Conservation (phyloP, 2,113 vertebrate genomes). For the Centropristis striata region DNA sequence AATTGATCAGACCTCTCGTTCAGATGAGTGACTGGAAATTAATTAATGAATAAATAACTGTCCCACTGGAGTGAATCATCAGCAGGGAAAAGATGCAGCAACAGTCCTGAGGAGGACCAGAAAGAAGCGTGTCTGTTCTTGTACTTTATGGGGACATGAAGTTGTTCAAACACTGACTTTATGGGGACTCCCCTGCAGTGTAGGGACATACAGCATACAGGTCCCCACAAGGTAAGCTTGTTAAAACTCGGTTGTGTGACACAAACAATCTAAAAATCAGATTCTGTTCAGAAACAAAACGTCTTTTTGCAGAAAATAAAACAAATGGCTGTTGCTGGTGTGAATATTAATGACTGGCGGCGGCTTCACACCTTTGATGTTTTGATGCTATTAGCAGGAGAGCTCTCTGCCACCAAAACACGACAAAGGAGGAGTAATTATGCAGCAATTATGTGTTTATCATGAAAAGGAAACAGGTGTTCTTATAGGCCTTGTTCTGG, state of each 20-base stretch:
- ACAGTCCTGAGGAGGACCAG: neutral
- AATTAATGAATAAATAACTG: neutral
- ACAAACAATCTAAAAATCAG: neutral
- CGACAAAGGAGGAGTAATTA: slow-evolving; percentile 22
- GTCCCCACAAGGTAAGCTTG: neutral
- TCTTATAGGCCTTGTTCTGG: neutral
- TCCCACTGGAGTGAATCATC: neutral
- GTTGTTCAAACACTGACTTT: neutral
- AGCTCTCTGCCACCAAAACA: slow-evolving; percentile 3
- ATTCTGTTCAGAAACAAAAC: neutral
- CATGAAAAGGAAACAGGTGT: neutral
- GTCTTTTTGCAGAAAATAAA: neutral
- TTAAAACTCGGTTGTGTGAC: neutral
- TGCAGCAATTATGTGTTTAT: slow-evolving; percentile 26
- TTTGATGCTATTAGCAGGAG: slow-evolving; percentile 8
- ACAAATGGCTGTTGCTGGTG: neutral
- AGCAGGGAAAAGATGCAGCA: neutral
- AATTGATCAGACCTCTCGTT: neutral
- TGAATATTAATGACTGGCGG: neutral
- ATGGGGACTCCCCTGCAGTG: neutral
- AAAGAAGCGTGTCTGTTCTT: neutral
- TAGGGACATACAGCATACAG: neutral
- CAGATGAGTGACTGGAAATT: neutral
- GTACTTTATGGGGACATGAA: neutral
- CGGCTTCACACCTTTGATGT: slow-evolving; percentile 25